Conservation (phyloP, 2,888 invertebrate species). For the Polydrusus tereticollis region DNA sequence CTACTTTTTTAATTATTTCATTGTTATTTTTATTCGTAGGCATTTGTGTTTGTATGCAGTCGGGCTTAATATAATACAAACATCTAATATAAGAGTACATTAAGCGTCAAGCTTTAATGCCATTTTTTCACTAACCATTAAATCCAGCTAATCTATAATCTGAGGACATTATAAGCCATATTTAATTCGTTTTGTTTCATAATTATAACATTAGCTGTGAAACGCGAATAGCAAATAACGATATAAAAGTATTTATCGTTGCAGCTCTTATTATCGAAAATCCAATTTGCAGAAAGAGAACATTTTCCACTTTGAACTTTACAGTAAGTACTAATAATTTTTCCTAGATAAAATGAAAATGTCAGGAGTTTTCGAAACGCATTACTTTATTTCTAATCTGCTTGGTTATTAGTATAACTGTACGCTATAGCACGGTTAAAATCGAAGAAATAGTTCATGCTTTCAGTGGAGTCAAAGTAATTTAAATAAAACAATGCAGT, state of each 20-base stretch:
- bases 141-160: neutral
- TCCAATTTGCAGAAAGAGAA: slow-evolving; percentile 7
- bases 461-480: too few relatives aligned
- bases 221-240: slow-evolving; percentile 1
- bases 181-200: neutral
- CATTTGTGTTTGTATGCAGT: too few relatives aligned
- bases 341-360: slow-evolving; percentile 16
- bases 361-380: neutral
- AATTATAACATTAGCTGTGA: neutral
- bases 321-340: slow-evolving; percentile 24
- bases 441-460: too few relatives aligned
- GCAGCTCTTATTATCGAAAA: slow-evolving; percentile 7
- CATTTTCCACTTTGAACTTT: neutral
- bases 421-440: too few relatives aligned
- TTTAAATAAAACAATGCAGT: too few relatives aligned
- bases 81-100: too few relatives aligned
- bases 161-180: neutral
- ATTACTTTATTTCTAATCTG: too few relatives aligned
- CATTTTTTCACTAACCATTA: neutral
- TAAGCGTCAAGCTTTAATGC: neutral
- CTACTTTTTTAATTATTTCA: too few relatives aligned
- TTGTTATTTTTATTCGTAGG: too few relatives aligned
- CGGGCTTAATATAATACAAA: too few relatives aligned
- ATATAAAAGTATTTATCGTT: neutral
- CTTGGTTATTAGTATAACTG: too few relatives aligned